Evolutionary conservation across 2,113 vertebrate species (phyloP).

Genomic region (Calonectris borealis): DNA sequence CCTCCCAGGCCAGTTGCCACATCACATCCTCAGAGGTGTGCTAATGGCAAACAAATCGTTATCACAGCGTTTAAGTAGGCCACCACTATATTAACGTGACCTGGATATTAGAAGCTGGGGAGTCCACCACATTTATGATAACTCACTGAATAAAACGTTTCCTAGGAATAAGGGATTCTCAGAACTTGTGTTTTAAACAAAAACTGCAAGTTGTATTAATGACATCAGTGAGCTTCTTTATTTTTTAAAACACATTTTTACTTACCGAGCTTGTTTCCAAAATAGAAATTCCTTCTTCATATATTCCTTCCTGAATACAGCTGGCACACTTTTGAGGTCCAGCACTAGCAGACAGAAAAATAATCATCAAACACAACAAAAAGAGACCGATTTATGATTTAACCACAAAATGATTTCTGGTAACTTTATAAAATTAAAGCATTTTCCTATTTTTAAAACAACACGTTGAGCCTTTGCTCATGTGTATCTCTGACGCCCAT

Average conservation of each 20-base stretch:
- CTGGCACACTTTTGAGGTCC: conserved; percentile 91
- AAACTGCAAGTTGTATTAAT: background rate
- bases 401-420: background rate
- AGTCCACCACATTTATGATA: background rate
- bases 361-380: background rate
- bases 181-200: background rate
- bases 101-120: background rate
- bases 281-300: conserved; percentile 87
- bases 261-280: conserved; percentile 89
- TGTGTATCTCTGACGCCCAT: background rate
- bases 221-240: background rate
- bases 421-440: background rate
- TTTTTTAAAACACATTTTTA: background rate
- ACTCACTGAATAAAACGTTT: background rate
- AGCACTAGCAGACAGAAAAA: conserved; percentile 65
- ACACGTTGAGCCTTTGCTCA: background rate
- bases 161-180: background rate
- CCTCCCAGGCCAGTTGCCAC: background rate
- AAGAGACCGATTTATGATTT: background rate
- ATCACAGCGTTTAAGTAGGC: background rate
- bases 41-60: background rate
- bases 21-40: background rate
- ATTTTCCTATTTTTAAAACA: background rate
- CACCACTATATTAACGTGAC: background rate
- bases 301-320: conserved; percentile 89